Evolutionary conservation across 2,888 invertebrate genomes (phyloP), one percentile per base, ranked within the genome.

Genomic region (Heliconius ethilla): DNA sequence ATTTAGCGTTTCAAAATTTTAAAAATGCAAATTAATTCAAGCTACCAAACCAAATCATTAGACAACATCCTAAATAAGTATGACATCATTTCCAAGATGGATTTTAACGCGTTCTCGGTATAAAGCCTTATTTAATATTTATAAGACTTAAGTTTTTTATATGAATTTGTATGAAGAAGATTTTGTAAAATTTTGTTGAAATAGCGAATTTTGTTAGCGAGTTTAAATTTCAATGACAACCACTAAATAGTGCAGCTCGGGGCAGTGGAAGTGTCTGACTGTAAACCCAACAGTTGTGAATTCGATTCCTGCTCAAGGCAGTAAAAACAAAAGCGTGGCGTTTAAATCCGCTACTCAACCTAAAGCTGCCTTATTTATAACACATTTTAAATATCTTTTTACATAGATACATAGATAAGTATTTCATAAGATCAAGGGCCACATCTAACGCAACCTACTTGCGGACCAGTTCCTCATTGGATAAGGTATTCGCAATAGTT

Each of bases 401-500:
- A 45, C 51, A 55, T 45, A 66, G 15, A 7, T 33, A 33, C 33
- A 40, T 69, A 45, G 40, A 69, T 45, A 67, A 66, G 59, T 74
- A 63, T 74, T 74, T 63, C 63, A 63, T 74, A 74, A 74, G 74
- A 63, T 65, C 74, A 74, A 74, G 74, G 74, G 69, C 67, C 67
- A 73, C 29, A 73, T 69, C 73, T 74, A 76, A 66, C 72, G 73
- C 74, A 77, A 74, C 77, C 77, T 45, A 77, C 67, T 75, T 78
- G 75, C 75, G 33, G 66, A 59, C 72, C 66, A 78, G 78, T 80
- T 80, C 75, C 79, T 77, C 79, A 78, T 82, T 81, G 79, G 79
- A 80, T 75, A 77, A 76, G 79, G 70, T 77, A 77, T 82, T 82
- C 78, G 79, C 80, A 79, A 82, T 75, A 75, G 78, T 70, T 73